Base-by-base conservation (phyloP, 1,140 invertebrate genomes). In the Bombus fervidus region DNA sequence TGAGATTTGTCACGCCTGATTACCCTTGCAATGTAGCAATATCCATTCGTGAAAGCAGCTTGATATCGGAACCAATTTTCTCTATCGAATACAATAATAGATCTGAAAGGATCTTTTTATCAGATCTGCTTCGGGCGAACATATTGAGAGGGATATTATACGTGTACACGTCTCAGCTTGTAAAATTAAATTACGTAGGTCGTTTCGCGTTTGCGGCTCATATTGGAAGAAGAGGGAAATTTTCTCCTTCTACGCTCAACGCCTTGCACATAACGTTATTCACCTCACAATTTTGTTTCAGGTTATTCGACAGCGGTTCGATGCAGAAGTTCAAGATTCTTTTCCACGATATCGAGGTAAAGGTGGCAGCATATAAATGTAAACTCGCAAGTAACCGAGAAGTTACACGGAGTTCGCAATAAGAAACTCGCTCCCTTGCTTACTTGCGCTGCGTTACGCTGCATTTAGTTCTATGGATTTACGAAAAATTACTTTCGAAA, bases 141-240 rank as follows among this genome's bases (percentile, higher is more conserved):
- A 41, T 85, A 85, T 85, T n/a, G 77, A 37, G 28, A 22, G 47
- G n/a, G 41, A 66, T 84, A 81, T 85, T 85, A 81, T 73, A 81
- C 57, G 59, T 53, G 71, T 81, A 81, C 59, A 85, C 43, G 9
- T 81, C 59, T 28, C 71, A 57, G 72, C 79, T 69, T 86, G 59
- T 88, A 88, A 86, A 89, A 83, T 86, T 74, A 73, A 75, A 88
- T 89, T 81, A 88, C 74, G 5, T 9, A 18, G 41, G 22, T 18
- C n/a, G 71, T 43, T 72, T 10, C 41, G 75, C 53, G 78, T 85
- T 85, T 41, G 83, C 59, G 43, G 71, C 59, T 59, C 10, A 12
- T 75, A 69, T 75, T 37, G n/a, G 57, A 59, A 74, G 37, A 74
- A 85, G 81, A 57, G 47, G 79, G 22, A 64, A 81, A 73, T 80